Evolutionary conservation across 2,113 vertebrate genomes (phyloP), one percentile per base, ranked within the genome.

Genomic region (Neolamprologus hecqui): DNA sequence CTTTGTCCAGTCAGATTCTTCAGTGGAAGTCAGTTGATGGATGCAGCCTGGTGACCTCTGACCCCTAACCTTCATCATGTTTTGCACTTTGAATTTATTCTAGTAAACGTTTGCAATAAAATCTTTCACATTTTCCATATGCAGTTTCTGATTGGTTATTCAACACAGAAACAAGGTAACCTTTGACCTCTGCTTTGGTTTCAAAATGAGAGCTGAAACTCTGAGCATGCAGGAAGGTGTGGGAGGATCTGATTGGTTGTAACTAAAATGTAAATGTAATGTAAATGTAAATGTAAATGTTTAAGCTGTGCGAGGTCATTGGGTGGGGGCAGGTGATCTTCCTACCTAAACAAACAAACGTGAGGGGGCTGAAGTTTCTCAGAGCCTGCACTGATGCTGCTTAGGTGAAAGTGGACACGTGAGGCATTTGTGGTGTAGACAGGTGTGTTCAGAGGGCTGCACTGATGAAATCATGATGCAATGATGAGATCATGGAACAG

Each of bases 1-100:
- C 94, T 83, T 86, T 98, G 90, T 92, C 94, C 88, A 94, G 95
- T 26, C 95, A 96, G 91, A 96, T 99, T 89, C 53, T 98, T 58
- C 95, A 95, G 47, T 97, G 97, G 97, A 95, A 93, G 90, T 90
- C 96, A 6, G 83, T 95, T 33, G 94, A 96, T 45, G 77, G 82
- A 84, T 87, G 79, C 53, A 37, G 68, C 53, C 10, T 12, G 15
- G 42, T 14, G 79, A 89, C 80, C 53, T 54, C 51, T 83, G 81
- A 88, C 58, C 55, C 19, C 9, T 28, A 70, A 47, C 54, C 54
- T 28, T 60, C 53, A 23, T 54, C 19, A 23, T 10, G 7, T 55
- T 6, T 31, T 28, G 23, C 26, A 51, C 73, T 51, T 51, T 77
- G 10, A 49, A 77, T 75, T 75, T 75, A 28, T 77, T 77, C 15